Base-by-base conservation (phyloP, 2,797 vertebrate species). In the Petrocephalus sullivani region DNA sequence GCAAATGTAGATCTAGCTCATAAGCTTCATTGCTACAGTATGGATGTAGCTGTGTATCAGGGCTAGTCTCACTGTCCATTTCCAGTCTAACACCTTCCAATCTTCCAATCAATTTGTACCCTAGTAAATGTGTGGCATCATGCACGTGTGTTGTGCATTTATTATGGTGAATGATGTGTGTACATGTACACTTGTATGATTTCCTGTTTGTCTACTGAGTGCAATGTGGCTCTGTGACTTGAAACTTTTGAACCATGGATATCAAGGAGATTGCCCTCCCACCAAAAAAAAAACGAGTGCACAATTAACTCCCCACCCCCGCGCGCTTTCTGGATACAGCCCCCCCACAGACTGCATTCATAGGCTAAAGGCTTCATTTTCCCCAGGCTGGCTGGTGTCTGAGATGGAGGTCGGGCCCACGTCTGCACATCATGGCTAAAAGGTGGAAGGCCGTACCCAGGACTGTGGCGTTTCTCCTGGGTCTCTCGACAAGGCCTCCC, bases 331-430 rank as follows among this genome's bases (percentile, higher is more conserved):
- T 87, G 86, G 16, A 51, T 87, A 41, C 51, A 61, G 88, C 53
- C 85, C 81, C 89, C 90, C 91, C 89, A 87, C 87, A 90, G 92
- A 60, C 58, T 71, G 64, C 64, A 37, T 71, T 71, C 88, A 89
- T 90, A 84, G 89, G 21, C 86, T 46, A 54, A 78, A 71, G 56
- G 84, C 88, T 92, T 92, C 88, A 90, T 92, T 89, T 91, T 89
- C 58, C 51, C 64, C 8, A 89, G 41, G 54, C 85, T 67, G 78
- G 71, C 85, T 67, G 78, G 71, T 88, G 19, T 78, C 87, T 90
- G 89, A 91, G 90, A 91, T 88, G 87, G 83, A 89, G 89, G 75
- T 89, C 41, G 71, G 85, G 51, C 57, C 51, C 51, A 87, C 60
- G 58, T 87, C 53, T 46, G 67, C 78, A 84, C 53, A 87, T 58